A percentile compares a stretch with the other conserved stretches of the same genome.
Evolutionary conservation across 92 coral and sea anemone genomes (phyloP).

Genomic region (Epizoanthus illoricatus): DNA sequence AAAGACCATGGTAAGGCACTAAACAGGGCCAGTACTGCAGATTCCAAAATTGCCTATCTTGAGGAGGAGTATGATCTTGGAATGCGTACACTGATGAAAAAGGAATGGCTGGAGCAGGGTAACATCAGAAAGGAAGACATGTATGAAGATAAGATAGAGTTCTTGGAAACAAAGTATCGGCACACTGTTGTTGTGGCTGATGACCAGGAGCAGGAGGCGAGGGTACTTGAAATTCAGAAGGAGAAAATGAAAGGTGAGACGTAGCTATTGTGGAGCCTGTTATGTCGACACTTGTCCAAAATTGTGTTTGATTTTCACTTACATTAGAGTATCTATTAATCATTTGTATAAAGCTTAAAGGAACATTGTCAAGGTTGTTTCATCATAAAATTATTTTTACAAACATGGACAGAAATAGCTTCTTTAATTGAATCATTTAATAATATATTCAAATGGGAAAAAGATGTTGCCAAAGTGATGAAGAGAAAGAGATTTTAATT

Average conservation of each 20-base stretch:
- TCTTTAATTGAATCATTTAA: too few species aligned
- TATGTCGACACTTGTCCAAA: background rate
- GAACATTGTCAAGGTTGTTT: too few species aligned
- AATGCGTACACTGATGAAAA: slow-evolving; percentile 50
- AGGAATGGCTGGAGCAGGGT: slow-evolving; percentile 60
- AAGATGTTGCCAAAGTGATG: too few species aligned
- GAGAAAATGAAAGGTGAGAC: slow-evolving; percentile 68
- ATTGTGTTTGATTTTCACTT: background rate
- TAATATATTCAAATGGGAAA: too few species aligned
- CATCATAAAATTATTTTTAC: too few species aligned
- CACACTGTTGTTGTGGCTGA: slow-evolving; percentile 49
- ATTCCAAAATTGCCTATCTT: slow-evolving; percentile 56
- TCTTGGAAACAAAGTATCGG: slow-evolving; percentile 54
- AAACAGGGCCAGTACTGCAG: slow-evolving; percentile 58
- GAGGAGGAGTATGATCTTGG: slow-evolving; percentile 59
- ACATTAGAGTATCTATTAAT: too few species aligned
- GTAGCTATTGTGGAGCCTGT: background rate
- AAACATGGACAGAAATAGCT: too few species aligned
- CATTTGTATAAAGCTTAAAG: too few species aligned
- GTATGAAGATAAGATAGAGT: slow-evolving; percentile 68
- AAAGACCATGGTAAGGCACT: slow-evolving; percentile 38
- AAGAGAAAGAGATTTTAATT: too few species aligned
- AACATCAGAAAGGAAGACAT: slow-evolving; percentile 62
- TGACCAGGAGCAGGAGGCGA: slow-evolving; percentile 55
- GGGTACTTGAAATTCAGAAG: slow-evolving; percentile 49